Evolutionary conservation across 1,140 invertebrate genomes (phyloP).

Genomic region (Papilio dardanus): DNA sequence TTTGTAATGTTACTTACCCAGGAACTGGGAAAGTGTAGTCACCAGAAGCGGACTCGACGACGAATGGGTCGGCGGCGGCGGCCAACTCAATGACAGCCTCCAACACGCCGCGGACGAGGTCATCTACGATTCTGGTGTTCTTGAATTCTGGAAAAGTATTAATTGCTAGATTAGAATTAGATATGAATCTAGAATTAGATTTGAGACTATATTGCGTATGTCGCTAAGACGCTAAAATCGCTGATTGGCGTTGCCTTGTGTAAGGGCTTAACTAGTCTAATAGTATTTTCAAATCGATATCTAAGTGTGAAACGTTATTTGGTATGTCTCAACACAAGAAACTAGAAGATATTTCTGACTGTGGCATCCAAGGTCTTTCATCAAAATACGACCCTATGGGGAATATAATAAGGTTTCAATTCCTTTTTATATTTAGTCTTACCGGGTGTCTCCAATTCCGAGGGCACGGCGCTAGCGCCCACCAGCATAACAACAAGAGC

Average conservation of each 20-base stretch:
- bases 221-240: too few species aligned
- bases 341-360: too few species aligned
- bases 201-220: too few species aligned
- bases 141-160: neutral
- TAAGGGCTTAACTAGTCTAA: too few species aligned
- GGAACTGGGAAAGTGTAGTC: slow-evolving; percentile 46
- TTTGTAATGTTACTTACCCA: slow-evolving; percentile 42
- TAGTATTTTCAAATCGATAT: too few species aligned
- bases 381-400: neutral
- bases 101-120: slow-evolving; percentile 44
- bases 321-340: too few species aligned
- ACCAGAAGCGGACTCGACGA: slow-evolving; percentile 34
- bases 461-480: slow-evolving; percentile 41
- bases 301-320: too few species aligned
- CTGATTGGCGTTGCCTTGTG: too few species aligned
- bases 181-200: too few species aligned
- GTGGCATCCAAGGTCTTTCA: neutral
- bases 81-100: slow-evolving; percentile 42
- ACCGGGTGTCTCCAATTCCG: neutral
- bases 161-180: too few species aligned
- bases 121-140: slow-evolving; percentile 41
- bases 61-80: slow-evolving; percentile 51
- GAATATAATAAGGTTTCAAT: neutral
- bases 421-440: neutral
- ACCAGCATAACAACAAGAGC: slow-evolving; percentile 47